Base-by-base conservation (phyloP, 2,888 invertebrate genomes). In the Cheilosia impressa region DNA sequence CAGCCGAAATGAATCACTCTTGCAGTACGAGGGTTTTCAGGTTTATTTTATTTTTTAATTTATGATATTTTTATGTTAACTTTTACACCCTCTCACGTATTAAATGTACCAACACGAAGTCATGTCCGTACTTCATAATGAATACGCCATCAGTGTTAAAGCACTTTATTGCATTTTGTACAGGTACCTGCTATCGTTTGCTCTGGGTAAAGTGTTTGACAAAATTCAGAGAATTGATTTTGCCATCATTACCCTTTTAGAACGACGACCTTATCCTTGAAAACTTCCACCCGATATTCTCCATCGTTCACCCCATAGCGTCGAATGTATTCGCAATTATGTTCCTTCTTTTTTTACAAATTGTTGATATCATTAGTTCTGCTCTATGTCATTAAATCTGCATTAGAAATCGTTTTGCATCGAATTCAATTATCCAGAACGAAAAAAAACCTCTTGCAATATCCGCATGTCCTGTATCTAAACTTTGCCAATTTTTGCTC, bases 371-470 rank as follows among this genome's bases (percentile, higher is more conserved):
- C 83, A 79, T 79, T 84, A 84, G 83, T 60, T 60, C 47, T 62
- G 13, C n/a, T 72, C 57, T n/a, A 22, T 80, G 80, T 80, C 84
- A 84, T 84, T 80, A 79, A 76, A 84, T 80, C 75, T 76, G 80
- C 76, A 85, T 85, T 76, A 80, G 84, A 85, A 85, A 85, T 72
- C 84, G 81, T 81, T 85, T 85, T 81, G 66, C 84, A 47, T 47
- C 65, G 41, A 58, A 85, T 76, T 76, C 71, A 75, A 80, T 84
- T 84, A 76, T 55, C 66, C 73, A 71, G 45, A 52, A 43, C 31
- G 41, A 34, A 6, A 41, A 7, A 4, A 31, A 38, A 53, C 7
- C 71, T 53, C 52, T 53, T 58, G 34, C 43, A 58, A 17, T 24
- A 50, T 45, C 52, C 34, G 19, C 60, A 72, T 79, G 53, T 41